A percentile compares a stretch with the other conserved stretches of the same genome.
Conservation (phyloP, 2,888 invertebrate species). For the Netelia virgata region DNA sequence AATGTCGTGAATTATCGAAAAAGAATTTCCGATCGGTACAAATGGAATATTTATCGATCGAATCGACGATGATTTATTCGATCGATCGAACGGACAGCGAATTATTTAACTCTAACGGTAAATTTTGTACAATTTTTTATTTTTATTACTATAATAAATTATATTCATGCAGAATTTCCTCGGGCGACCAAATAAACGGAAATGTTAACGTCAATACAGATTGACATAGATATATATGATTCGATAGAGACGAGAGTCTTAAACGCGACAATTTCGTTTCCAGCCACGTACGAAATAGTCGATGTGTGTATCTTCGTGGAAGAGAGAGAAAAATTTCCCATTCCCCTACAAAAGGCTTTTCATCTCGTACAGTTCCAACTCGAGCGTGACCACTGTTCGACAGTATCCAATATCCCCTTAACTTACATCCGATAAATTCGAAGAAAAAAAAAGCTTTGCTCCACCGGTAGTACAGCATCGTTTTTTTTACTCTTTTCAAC, state of each 20-base stretch:
- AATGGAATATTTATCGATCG: neutral
- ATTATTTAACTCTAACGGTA: too few species aligned
- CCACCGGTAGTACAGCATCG: neutral
- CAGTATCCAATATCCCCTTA: constrained; percentile 25
- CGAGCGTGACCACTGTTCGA: neutral
- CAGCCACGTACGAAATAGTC: constrained; percentile 37
- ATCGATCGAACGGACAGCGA: too few species aligned
- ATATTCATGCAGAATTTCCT: neutral
- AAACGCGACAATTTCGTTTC: constrained; percentile 26
- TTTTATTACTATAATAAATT: too few species aligned
- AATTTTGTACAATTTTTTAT: too few species aligned
- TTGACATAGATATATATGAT: neutral
- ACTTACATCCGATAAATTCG: constrained; percentile 13
- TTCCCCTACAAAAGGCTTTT: too few species aligned
- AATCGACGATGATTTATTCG: neutral
- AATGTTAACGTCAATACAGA: neutral
- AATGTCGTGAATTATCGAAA: neutral
- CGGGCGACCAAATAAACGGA: neutral
- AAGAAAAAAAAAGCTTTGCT: neutral
- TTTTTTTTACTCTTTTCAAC: neutral
- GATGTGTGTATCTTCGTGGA: constrained; percentile 20
- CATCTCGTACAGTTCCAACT: too few species aligned
- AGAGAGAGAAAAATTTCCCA: neutral
- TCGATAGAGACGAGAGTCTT: neutral
- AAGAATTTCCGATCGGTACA: neutral